Percentiles rank a stretch among this genome's conserved stretches.
Conservation (phyloP, 2,888 invertebrate genomes). For the Sinohyriopsis cumingii region DNA sequence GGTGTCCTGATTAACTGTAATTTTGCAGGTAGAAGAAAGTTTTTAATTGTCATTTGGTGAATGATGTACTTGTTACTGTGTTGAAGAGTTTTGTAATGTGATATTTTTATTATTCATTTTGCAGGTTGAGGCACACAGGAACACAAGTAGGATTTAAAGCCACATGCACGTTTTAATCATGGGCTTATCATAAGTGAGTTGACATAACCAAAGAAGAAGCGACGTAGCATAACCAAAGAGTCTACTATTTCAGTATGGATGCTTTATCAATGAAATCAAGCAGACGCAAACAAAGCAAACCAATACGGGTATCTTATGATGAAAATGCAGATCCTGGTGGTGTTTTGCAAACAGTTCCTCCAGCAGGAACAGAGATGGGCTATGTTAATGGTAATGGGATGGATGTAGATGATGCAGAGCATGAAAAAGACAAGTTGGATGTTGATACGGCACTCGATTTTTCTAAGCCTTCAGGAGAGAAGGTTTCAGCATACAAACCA, state of each 20-base stretch:
- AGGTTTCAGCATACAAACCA: slow-evolving; percentile 6
- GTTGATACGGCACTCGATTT: background rate
- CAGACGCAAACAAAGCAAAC: slow-evolving; percentile 68
- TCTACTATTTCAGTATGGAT: slow-evolving; percentile 31
- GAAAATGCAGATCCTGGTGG: slow-evolving; percentile 35
- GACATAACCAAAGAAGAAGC: too few relatives aligned
- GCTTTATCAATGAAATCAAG: slow-evolving; percentile 57
- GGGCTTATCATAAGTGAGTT: too few relatives aligned
- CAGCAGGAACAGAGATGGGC: slow-evolving; percentile 26
- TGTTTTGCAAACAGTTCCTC: slow-evolving; percentile 29
- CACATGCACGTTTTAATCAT: too few relatives aligned
- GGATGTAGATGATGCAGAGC: slow-evolving; percentile 32
- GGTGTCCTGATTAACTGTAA: too few relatives aligned
- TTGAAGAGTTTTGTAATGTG: too few relatives aligned
- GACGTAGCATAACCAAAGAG: too few relatives aligned
- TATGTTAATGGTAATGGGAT: slow-evolving; percentile 35
- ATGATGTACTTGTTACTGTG: too few relatives aligned
- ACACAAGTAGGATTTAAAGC: too few relatives aligned
- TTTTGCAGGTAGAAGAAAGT: too few relatives aligned
- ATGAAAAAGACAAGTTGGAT: slow-evolving; percentile 38
- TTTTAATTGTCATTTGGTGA: too few relatives aligned
- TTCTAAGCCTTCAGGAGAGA: slow-evolving; percentile 9
- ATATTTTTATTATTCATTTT: too few relatives aligned
- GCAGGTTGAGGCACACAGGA: too few relatives aligned
- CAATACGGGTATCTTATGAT: slow-evolving; percentile 51